A percentile compares a stretch with the other conserved stretches of the same genome.
Conservation (phyloP, 2,113 vertebrate species). For the Pagrus major region DNA sequence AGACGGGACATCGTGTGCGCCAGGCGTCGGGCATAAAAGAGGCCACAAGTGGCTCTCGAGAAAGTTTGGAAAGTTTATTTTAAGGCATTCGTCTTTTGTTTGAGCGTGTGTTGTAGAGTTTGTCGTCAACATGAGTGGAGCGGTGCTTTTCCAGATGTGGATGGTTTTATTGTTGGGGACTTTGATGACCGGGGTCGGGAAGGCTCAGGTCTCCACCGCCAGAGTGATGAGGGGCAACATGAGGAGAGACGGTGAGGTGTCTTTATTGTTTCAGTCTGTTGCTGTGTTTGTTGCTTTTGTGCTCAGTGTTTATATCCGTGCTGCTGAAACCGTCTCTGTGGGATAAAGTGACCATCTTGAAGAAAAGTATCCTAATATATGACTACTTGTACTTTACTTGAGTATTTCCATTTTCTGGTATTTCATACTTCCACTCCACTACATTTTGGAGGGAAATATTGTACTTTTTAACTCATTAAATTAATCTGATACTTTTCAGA, state of each 20-base stretch:
- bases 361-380: background rate
- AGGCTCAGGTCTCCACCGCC: slow-evolving; percentile 62
- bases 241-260: slow-evolving; percentile 75
- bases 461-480: no score
- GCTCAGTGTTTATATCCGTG: background rate
- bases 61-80: slow-evolving; percentile 20
- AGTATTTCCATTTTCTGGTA: no score
- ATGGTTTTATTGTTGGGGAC: slow-evolving; percentile 53
- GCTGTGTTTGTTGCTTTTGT: background rate
- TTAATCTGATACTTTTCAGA: no score
- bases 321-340: background rate
- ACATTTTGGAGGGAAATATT: no score
- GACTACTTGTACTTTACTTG: no score
- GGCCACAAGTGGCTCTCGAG: slow-evolving; percentile 37
- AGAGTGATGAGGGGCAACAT: slow-evolving; percentile 72
- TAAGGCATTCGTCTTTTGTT: background rate
- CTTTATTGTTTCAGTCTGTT: background rate
- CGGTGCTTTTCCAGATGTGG: slow-evolving; percentile 62
- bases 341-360: background rate
- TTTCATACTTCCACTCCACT: no score
- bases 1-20: slow-evolving; percentile 26
- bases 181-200: slow-evolving; percentile 8
- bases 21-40: background rate
- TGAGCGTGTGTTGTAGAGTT: background rate
- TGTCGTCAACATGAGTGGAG: slow-evolving; percentile 54